phyloP scores from a whole-genome alignment of 1,140 invertebrate species.

The Epicauta chinensis region DNA sequence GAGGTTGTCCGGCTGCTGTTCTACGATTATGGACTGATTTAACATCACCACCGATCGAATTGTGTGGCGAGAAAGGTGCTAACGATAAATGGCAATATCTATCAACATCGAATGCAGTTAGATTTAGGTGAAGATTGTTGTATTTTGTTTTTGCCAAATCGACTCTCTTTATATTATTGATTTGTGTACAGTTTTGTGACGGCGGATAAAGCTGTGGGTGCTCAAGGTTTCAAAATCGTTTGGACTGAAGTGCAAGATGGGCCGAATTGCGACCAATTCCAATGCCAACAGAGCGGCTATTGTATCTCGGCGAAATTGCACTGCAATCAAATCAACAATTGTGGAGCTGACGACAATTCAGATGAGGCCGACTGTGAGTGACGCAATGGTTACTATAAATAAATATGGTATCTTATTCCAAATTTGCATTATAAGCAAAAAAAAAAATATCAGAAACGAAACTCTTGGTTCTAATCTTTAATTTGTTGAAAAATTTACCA shows the following conservation, averaged over 20 bases:
- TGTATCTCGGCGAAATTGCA: slow-evolving; percentile 73
- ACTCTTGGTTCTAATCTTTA: too few species aligned
- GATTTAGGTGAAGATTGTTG: slow-evolving; percentile 59
- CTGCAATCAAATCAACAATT: slow-evolving; percentile 75
- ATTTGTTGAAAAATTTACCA: too few species aligned
- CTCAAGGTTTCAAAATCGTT: slow-evolving; percentile 75
- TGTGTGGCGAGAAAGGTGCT: slow-evolving; percentile 77
- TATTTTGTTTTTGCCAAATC: background rate
- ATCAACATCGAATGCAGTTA: slow-evolving; percentile 75
- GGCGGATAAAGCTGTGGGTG: slow-evolving; percentile 76
- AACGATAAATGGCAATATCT: slow-evolving; percentile 73
- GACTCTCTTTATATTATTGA: slow-evolving; percentile 25
- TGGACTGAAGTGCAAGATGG: slow-evolving; percentile 78
- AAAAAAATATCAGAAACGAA: too few species aligned
- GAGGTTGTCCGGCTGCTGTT: slow-evolving; percentile 85
- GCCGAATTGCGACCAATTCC: slow-evolving; percentile 54
- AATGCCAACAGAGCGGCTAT: slow-evolving; percentile 61
- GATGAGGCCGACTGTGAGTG: slow-evolving; percentile 80
- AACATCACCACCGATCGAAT: slow-evolving; percentile 69
- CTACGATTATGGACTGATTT: slow-evolving; percentile 77
- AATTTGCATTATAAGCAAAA: slow-evolving; percentile 17
- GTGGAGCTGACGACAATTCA: slow-evolving; percentile 68
- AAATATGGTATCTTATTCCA: slow-evolving; percentile 17
- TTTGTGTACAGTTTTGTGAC: slow-evolving; percentile 74
- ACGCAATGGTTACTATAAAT: slow-evolving; percentile 30